phyloP scores from a whole-genome alignment of 2,113 vertebrate species.

The Gymnorhina tibicen region DNA sequence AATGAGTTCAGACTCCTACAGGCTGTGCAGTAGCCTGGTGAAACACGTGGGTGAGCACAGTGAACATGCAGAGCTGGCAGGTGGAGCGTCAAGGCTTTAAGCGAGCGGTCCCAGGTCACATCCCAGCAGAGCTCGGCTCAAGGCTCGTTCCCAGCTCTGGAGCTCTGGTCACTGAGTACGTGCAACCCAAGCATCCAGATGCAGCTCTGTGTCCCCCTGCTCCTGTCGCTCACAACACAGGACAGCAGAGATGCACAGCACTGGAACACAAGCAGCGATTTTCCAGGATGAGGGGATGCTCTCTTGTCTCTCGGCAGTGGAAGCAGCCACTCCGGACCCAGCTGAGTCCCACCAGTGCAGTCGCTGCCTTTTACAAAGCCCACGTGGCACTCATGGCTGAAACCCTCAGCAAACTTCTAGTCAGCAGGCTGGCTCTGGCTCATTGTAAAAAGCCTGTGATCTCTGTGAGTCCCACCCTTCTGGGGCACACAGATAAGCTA shows the following conservation, averaged over 20 bases:
- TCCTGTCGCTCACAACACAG: not conserved
- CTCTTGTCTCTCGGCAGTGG: not conserved
- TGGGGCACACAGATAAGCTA: conserved; percentile 46
- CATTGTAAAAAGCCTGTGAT: conserved; percentile 22
- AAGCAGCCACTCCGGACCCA: accelerated
- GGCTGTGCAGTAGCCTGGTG: not conserved
- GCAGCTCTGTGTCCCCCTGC: not conserved
- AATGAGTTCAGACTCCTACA: not conserved
- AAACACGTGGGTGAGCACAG: too few species aligned
- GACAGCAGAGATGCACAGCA: not conserved
- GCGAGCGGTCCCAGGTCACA: accelerated
- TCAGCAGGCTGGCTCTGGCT: not conserved
- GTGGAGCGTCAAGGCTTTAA: not conserved
- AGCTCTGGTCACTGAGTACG: accelerated
- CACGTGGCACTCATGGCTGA: not conserved
- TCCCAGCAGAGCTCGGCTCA: not conserved
- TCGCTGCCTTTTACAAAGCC: not conserved
- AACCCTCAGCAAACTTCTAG: not conserved
- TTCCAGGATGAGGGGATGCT: not conserved
- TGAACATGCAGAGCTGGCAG: accelerated
- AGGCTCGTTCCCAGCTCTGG: not conserved
- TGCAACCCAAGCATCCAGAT: accelerated
- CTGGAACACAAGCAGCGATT: not conserved
- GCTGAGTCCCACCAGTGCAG: not conserved
- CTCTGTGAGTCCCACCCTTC: conserved; percentile 31